These are phyloP conservation scores for Miltochrista miniata DNA, from an alignment of 2,888 invertebrate species.

Conservation along the genomic window DNA sequence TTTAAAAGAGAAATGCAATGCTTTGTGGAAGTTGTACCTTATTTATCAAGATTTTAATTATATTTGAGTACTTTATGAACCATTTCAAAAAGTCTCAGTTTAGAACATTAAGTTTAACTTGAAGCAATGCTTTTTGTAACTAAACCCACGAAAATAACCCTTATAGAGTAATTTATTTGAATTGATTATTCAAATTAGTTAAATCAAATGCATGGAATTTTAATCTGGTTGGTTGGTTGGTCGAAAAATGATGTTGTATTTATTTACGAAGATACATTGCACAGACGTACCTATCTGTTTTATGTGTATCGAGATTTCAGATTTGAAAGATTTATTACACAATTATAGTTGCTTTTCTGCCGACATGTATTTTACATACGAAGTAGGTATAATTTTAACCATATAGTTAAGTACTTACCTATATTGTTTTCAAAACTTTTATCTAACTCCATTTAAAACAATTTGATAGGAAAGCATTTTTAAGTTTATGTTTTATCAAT, in stretches of 20 bases:
- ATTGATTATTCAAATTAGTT: conserved; percentile 45
- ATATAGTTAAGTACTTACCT: conserved; percentile 10
- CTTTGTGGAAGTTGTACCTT: conserved; percentile 13
- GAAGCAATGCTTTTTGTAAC: conserved; percentile 2
- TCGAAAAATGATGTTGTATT: conserved; percentile 30
- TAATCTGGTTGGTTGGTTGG: conserved; percentile 43
- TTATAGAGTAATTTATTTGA: conserved; percentile 39
- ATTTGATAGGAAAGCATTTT: too few species aligned
- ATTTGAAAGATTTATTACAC: conserved; percentile 35
- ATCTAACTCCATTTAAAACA: too few species aligned
- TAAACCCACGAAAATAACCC: conserved; percentile 34
- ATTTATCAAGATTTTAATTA: conserved; percentile 13
- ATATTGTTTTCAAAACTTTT: not conserved
- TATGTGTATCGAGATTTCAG: conserved; percentile 33
- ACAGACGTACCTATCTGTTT: conserved; percentile 19
- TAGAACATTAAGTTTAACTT: too few species aligned
- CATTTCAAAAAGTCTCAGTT: too few species aligned
- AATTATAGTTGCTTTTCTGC: conserved; percentile 32
- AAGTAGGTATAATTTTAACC: conserved; percentile 13
- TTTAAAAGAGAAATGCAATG: conserved; percentile 19
- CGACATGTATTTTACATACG: conserved; percentile 22
- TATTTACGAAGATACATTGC: conserved; percentile 22
- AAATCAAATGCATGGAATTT: conserved; percentile 46
- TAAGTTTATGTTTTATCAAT: not conserved
- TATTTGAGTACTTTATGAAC: too few species aligned